Percentiles rank a stretch among this genome's conserved stretches.
Evolutionary conservation across 2,113 vertebrate genomes (phyloP).

Genomic region (Symphodus melops): DNA sequence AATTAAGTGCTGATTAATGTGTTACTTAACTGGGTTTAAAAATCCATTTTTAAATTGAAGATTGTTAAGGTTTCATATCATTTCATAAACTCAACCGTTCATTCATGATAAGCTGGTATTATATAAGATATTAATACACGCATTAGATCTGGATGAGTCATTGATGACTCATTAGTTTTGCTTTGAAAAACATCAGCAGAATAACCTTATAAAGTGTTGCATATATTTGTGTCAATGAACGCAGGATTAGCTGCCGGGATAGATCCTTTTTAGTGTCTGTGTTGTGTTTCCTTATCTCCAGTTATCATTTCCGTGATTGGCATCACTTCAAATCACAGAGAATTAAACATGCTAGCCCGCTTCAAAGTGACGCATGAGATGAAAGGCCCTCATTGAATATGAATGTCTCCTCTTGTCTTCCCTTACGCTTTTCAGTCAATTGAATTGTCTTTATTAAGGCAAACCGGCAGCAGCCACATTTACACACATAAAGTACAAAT

Average conservation of each 20-base stretch:
- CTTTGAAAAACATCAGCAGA: conserved; percentile 22
- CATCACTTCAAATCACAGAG: conserved; percentile 71
- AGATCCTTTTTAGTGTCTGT: conserved; percentile 28
- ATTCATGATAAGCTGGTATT: background rate
- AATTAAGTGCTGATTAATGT: conserved; percentile 14
- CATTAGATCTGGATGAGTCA: conserved; percentile 33
- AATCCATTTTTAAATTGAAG: conserved; percentile 3
- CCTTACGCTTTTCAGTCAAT: conserved; percentile 37
- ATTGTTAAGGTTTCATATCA: conserved; percentile 26
- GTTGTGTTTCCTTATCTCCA: conserved; percentile 44
- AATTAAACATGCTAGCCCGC: conserved; percentile 75
- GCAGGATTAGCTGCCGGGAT: conserved; percentile 15
- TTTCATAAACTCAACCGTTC: conserved; percentile 9
- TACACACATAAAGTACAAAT: conserved; percentile 64
- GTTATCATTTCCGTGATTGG: conserved; percentile 65
- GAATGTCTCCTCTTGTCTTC: conserved; percentile 64
- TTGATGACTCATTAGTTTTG: conserved; percentile 6
- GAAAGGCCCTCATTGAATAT: conserved; percentile 73
- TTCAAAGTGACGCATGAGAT: conserved; percentile 73
- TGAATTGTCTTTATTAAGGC: conserved; percentile 69
- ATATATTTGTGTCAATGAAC: conserved; percentile 39
- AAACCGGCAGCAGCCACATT: conserved; percentile 69
- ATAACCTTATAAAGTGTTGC: background rate
- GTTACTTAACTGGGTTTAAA: conserved; percentile 2
- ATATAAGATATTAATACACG: conserved; percentile 11